Base-by-base conservation (phyloP, 2,113 vertebrate species). In the Hypanus sabinus region DNA sequence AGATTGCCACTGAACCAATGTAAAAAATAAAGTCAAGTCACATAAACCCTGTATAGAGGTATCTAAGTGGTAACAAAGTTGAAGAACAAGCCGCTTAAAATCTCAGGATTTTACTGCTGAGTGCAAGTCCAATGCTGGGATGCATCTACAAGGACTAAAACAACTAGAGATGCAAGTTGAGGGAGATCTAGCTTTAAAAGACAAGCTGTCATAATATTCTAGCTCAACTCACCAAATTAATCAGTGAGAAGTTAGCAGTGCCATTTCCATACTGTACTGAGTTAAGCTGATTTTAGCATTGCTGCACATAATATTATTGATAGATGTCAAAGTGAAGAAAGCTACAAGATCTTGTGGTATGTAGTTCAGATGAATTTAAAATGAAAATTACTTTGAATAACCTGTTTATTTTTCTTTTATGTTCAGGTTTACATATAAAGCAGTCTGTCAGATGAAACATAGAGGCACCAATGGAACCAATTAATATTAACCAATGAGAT, bases 121-220 rank as follows among this genome's bases (percentile, higher is more conserved):
- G 33, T 57, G n/a, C 9, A 90, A 33, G 60, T 68, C 60, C n/a
- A 65, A 90, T 65, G 60, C 30, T 65, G 30, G 60, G 65, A 65
- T 65, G n/a, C 16, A 68, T 90, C 60, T 65, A 33, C 85, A 90
- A 88, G 83, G 83, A 60, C 83, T 88, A n/a, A 88, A n/a, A 88
- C 83, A 88, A 88, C 57, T n/a, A n/a, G 30, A 57, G 8, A 85
- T 62, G 27, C 55, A 87, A 65, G 14, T 18, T 12, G 0, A 6
- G 62, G 20, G 60, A 90, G 60, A 90, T 90, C 65, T 90, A 90
- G 30, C 60, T 33, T 90, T 90, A 68, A 90, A 90, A 90, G 83
- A 60, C 14, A 90, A 20, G n/a, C 30, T 36, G 14, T 14, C 57
- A 90, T 55, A 87, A 87, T 87, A 60, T 62, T 87, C 27, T 87